Base-by-base conservation (phyloP, 2,888 invertebrate species). In the Watsonalla cultraria region DNA sequence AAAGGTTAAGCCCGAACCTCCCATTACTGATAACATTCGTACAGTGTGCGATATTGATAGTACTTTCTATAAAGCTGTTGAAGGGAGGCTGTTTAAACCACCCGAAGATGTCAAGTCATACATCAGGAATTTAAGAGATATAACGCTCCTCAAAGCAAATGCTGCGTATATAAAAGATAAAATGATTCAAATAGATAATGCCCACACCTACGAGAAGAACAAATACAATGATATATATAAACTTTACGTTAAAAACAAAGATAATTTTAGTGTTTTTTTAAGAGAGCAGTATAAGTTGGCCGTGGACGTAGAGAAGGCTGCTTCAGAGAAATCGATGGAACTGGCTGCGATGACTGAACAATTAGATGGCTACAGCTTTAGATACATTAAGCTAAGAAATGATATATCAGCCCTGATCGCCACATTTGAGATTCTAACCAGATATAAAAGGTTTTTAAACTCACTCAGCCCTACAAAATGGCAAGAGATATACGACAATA, bases 21-120 rank as follows among this genome's bases (percentile, higher is more conserved):
- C 65, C 45, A 66, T 70, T 34, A 66, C 66, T 64, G 59, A 57
- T 42, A 72, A 74, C 14, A 62, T 63, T 9, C 60, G 55, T 45
- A 72, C 75, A 0, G 66, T 78, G 37, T 70, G 70, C 54, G 73
- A 78, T 51, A 48, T 74, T 14, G 72, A 78, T 59, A 45, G 60
- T n/a, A 56, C 55, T 8, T 79, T 77, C 55, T 78, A 64, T 54
- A 71, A 71, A 58, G 52, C 66, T 33, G 60, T 76, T 15, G 74
- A 75, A 64, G 77, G 78, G 5, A 66, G 76, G 34, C 74, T 74
- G 5, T 33, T 78, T 7, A 62, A 74, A 48, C 67, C 64, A 39
- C 62, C 64, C 13, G 52, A 51, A 7, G 75, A 77, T 33, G 56
- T 71, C 2, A 77, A 76, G 57, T 61, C 68, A 6, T 74, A 73